These are phyloP conservation scores for Sceloporus undulatus DNA, from an alignment of 2,113 vertebrate species.

Conservation along the genomic window DNA sequence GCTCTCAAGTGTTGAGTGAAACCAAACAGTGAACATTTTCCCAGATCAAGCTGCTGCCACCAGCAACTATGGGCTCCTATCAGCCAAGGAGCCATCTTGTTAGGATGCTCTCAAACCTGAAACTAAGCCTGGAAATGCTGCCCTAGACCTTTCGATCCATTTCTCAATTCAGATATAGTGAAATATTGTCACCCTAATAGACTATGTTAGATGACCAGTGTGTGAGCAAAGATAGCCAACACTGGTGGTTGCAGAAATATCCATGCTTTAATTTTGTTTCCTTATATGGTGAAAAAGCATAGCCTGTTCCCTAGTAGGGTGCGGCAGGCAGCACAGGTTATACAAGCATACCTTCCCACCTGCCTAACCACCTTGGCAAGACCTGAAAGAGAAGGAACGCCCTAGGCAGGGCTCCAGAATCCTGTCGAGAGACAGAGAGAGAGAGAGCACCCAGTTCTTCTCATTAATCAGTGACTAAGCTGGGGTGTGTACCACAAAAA, in stretches of 20 bases:
- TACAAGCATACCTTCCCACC: slow-evolving; percentile 17
- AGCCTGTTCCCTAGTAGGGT: not conserved
- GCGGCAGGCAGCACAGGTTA: not conserved
- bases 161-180: too few relatives aligned
- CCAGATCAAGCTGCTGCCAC: not conserved
- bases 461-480: slow-evolving; percentile 31
- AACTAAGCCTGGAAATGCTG: not conserved
- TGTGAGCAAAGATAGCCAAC: not conserved
- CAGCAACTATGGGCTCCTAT: not conserved
- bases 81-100: not conserved
- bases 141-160: too few relatives aligned
- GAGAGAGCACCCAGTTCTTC: slow-evolving; percentile 19
- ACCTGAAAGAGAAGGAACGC: slow-evolving; percentile 27
- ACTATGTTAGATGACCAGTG: not conserved
- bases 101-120: not conserved
- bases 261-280: not conserved
- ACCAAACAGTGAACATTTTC: not conserved
- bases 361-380: slow-evolving; percentile 31
- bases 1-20: not conserved
- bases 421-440: not conserved
- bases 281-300: slow-evolving; percentile 35
- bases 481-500: not conserved
- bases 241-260: not conserved
- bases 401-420: slow-evolving; percentile 8
- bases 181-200: not conserved